Base-by-base conservation (phyloP, 2,113 vertebrate genomes). In the Carassius carassius region DNA sequence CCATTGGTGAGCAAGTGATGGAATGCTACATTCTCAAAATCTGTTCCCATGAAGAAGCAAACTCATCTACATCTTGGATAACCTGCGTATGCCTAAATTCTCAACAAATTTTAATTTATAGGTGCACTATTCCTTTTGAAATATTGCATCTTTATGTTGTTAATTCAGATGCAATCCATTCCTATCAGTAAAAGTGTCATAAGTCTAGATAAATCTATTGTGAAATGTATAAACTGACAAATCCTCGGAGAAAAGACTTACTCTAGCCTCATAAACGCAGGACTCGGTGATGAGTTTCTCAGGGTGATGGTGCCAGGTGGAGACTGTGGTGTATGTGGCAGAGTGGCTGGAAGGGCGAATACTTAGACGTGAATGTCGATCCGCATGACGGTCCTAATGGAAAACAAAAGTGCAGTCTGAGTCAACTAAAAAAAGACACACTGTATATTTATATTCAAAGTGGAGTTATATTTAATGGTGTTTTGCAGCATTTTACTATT, bases 241-340 rank as follows among this genome's bases (percentile, higher is more conserved):
- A 73, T 44, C 63, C 32, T 69, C 16, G 19, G 4, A 25, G 16
- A 47, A 62, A 60, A 60, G 54, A 84, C 95, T 93, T 94, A 99
- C 98, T 0, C 93, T 98, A 85, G 98, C 96, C 94, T 99, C 97
- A 0, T 99, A 99, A 69, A 96, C 94, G 0, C 98, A 99, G 88
- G 95, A 98, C 86, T 99, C 97, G 3, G 99, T 98, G 92, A 99
- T 99, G 91, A 99, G 97, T 70, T 99, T 99, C 92, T 99, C 98
- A 0, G 98, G 98, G 83, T 97, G 97, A 91, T 99, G 98, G 51
- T 99, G 98, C 98, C 98, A 99, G 89, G 96, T 97, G 84, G 98
- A 98, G 69, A 99, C 96, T 0, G 97, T 96, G 12, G 97, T 94
- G 0, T 97, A 98, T 0, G 96, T 95, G 11, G 97, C 94, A 0